phyloP scores from a whole-genome alignment of 2,888 invertebrate genomes.

The Pollenia griseotomentosa region DNA sequence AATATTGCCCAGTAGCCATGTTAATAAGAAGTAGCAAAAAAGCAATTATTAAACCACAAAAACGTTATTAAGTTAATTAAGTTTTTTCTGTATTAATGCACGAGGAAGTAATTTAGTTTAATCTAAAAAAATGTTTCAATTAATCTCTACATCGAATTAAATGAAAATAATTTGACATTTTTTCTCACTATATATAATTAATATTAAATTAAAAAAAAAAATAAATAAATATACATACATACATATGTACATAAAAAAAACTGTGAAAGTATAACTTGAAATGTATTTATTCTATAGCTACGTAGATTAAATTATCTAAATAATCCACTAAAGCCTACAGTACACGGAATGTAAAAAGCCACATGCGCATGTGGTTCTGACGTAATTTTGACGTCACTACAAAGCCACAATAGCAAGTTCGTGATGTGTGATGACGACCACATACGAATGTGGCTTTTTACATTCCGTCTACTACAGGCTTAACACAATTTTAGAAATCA shows the following conservation, averaged over 20 bases:
- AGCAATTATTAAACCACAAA: not conserved
- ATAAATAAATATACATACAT: not conserved
- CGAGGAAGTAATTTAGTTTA: slow-evolving; percentile 44
- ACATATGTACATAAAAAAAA: not conserved
- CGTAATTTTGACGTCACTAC: too few relatives aligned
- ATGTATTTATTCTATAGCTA: not conserved
- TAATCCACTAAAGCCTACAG: too few relatives aligned
- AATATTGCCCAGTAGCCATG: too few relatives aligned
- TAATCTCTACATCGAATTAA: slow-evolving; percentile 30
- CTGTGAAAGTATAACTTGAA: not conserved
- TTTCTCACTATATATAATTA: not conserved
- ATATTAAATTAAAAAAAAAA: slow-evolving; percentile 11
- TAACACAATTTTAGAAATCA: too few relatives aligned
- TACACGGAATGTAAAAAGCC: too few relatives aligned
- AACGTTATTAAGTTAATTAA: not conserved
- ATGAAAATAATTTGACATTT: slow-evolving; percentile 12
- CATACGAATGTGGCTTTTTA: too few relatives aligned
- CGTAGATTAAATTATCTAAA: slow-evolving; percentile 1
- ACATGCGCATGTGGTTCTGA: too few relatives aligned
- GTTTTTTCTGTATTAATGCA: not conserved
- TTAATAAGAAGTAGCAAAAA: too few relatives aligned
- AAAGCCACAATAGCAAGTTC: too few relatives aligned
- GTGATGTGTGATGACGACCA: too few relatives aligned
- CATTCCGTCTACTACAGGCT: too few relatives aligned
- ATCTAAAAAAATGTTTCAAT: slow-evolving; percentile 29